Evolutionary conservation across 2,113 vertebrate species (phyloP).

Genomic region (Sapayoa aenigma): DNA sequence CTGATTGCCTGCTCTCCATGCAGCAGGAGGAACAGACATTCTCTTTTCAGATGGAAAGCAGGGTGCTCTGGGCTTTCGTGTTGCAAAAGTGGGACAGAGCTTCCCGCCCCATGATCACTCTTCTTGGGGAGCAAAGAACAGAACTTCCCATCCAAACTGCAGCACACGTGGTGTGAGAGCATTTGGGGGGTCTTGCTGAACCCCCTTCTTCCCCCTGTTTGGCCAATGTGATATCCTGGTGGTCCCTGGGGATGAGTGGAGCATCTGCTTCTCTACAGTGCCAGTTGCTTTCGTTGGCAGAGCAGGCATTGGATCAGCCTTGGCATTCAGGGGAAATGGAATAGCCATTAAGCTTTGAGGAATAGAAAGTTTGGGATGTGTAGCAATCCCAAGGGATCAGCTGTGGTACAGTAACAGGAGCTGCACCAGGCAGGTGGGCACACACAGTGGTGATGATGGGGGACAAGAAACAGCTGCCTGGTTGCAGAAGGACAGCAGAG

Average conservation of each 20-base stretch:
- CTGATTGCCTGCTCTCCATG: neutral
- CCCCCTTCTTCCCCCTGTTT: neutral
- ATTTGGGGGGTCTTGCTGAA: neutral
- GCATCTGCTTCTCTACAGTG: neutral
- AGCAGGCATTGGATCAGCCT: neutral
- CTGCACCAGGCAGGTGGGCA: fast-evolving
- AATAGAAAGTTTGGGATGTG: neutral
- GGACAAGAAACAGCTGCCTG: neutral
- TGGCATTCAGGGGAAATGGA: neutral
- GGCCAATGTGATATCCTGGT: neutral
- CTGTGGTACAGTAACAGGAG: neutral
- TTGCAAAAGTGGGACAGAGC: neutral
- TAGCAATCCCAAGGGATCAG: neutral
- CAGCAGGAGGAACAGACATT: neutral
- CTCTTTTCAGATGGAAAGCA: neutral
- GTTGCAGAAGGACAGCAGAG: neutral
- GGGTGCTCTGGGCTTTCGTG: neutral
- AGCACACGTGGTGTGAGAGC: neutral
- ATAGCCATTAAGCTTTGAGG: neutral
- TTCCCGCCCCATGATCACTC: fast-evolving
- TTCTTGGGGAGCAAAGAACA: neutral
- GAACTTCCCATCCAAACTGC: neutral
- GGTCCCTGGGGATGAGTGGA: neutral
- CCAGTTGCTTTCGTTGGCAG: neutral
- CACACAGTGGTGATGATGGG: neutral